Base-by-base conservation (phyloP, 2,888 invertebrate species). In the Listrodromus nycthemerus region DNA sequence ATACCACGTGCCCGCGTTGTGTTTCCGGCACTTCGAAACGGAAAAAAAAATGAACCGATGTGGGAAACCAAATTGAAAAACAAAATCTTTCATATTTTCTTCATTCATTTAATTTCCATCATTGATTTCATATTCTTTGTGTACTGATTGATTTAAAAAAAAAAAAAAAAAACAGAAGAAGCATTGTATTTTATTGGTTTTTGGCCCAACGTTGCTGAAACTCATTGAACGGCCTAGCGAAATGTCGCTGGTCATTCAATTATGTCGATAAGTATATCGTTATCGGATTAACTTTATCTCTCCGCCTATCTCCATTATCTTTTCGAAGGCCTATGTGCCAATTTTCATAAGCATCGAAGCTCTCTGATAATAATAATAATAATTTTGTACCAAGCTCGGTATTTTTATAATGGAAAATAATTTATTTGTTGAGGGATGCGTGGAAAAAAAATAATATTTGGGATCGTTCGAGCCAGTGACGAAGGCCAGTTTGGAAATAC, bases 251-350 rank as follows among this genome's bases (percentile, higher is more conserved):
- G 27, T 73, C 41, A 33, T 74, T 73, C 30, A 61, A 66, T 66
- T 67, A 19, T 66, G 71, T 73, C 77, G 48, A 77, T 73, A 73
- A 70, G 50, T 67, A 8, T 45, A 63, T 67, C 77, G 41, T 2
- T 78, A 74, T 78, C 73, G 45, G 82, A 82, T 78, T 69, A 78
- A 69, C 78, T 33, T 78, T 82, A 78, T 82, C 82, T 69, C n/a
- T 45, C 21, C 10, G 13, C 24, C 13, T 27, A n/a, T 48, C n/a
- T 66, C 63, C 33, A 61, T 77, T 78, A 73, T 82, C 66, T 69
- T 19, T 52, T 21, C 1, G 2, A n/a, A 58, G 10, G n/a, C 37
- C 24, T 30, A 45, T 55, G 19, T 24, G 58, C 52, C 69, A 37
- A 63, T 41, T 75, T 75, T 58, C 37, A 55, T 19, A 24, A 45